Conservation (phyloP, 2,797 vertebrate species). For the Danio aesculapii region DNA sequence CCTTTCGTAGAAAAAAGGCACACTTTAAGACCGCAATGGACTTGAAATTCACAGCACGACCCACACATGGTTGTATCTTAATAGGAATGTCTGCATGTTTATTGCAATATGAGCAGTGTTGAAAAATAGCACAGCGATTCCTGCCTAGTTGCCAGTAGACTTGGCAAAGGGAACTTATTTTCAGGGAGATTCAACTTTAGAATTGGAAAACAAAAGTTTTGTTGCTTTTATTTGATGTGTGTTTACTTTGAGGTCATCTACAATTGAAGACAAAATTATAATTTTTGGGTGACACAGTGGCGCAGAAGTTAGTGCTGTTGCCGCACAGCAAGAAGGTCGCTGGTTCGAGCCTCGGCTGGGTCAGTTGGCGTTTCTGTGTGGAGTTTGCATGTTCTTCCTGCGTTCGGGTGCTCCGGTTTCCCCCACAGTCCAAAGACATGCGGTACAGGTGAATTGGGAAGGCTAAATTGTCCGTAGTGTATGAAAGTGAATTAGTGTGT, state of each 20-base stretch:
- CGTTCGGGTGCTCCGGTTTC: too few species aligned
- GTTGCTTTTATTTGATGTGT: slow-evolving; percentile 10
- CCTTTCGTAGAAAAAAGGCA: slow-evolving; percentile 35
- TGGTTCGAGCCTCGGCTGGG: too few species aligned
- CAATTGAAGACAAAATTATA: too few species aligned
- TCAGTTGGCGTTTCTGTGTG: too few species aligned
- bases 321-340: too few species aligned
- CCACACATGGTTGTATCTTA: slow-evolving; percentile 28
- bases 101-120: slow-evolving; percentile 22
- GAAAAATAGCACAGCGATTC: slow-evolving; percentile 10
- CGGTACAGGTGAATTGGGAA: too few species aligned
- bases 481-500: too few species aligned
- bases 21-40: slow-evolving; percentile 34
- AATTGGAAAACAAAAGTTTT: neutral
- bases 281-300: too few species aligned
- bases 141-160: slow-evolving; percentile 23
- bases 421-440: too few species aligned
- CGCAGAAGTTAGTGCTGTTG: too few species aligned
- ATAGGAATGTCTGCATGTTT: slow-evolving; percentile 34
- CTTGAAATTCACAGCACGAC: slow-evolving; percentile 30
- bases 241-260: slow-evolving; percentile 17
- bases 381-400: too few species aligned
- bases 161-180: slow-evolving; percentile 19
- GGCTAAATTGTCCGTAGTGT: too few species aligned
- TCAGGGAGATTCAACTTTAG: slow-evolving; percentile 41